These are phyloP conservation scores for Leuciscus waleckii DNA, from an alignment of 2,797 vertebrate genomes.

Conservation along the genomic window DNA sequence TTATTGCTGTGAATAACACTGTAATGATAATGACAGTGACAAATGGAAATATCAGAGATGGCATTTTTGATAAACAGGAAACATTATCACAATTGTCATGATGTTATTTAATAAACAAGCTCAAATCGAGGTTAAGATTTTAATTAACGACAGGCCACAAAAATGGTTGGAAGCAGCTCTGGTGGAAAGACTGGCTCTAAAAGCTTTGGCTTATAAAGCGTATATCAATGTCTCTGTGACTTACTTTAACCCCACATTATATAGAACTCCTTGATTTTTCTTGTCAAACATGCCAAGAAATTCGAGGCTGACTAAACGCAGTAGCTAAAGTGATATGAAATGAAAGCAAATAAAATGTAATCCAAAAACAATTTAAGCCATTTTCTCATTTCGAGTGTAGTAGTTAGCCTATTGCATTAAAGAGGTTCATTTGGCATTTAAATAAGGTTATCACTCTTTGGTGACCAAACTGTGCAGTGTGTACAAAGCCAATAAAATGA, in stretches of 20 bases:
- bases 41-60: neutral
- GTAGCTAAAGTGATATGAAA: neutral
- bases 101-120: neutral
- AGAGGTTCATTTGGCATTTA: neutral
- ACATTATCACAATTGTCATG: too few species aligned
- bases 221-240: neutral
- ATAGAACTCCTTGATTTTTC: neutral
- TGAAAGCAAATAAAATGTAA: neutral
- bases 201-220: too few species aligned
- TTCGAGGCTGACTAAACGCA: neutral
- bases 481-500: neutral
- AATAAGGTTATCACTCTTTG: neutral
- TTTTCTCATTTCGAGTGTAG: neutral
- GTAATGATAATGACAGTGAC: neutral
- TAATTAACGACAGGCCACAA: neutral
- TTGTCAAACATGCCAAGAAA: neutral
- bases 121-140: neutral
- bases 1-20: neutral
- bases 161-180: neutral
- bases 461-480: neutral
- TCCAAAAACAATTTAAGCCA: neutral
- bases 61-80: neutral
- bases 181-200: neutral
- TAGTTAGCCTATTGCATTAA: neutral
- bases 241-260: neutral